Evolutionary conservation across 2,888 invertebrate species (phyloP).

Genomic region (Opisthograptis luteolata): DNA sequence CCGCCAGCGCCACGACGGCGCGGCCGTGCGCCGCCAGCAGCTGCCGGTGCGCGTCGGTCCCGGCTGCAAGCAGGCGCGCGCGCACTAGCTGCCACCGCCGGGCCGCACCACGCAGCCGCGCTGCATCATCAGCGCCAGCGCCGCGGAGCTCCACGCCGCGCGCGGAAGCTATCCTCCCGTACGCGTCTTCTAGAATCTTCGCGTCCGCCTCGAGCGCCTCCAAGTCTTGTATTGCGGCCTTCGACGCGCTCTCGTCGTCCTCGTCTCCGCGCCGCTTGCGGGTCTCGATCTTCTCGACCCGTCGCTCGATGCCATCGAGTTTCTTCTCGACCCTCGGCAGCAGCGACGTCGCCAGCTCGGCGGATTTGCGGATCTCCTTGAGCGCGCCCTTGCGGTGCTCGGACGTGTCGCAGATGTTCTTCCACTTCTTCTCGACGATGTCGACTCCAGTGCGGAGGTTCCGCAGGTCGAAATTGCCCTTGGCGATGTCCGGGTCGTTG

Average conservation of each 20-base stretch:
- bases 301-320: constrained; percentile 84
- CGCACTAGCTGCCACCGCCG: constrained; percentile 87
- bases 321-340: constrained; percentile 86
- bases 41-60: constrained; percentile 86
- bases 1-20: constrained; percentile 88
- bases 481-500: constrained; percentile 89
- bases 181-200: constrained; percentile 87
- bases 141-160: constrained; percentile 87
- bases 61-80: constrained; percentile 84
- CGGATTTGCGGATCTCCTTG: constrained; percentile 83
- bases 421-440: constrained; percentile 91
- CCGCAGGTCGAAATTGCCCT: constrained; percentile 88
- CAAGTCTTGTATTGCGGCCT: constrained; percentile 82
- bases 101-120: constrained; percentile 85
- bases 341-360: constrained; percentile 86
- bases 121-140: constrained; percentile 87
- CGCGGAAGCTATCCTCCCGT: constrained; percentile 87
- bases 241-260: constrained; percentile 83
- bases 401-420: constrained; percentile 89
- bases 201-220: constrained; percentile 86
- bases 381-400: constrained; percentile 84
- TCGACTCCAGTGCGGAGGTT: constrained; percentile 87
- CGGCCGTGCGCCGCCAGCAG: constrained; percentile 89
- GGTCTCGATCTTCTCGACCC: constrained; percentile 80
- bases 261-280: constrained; percentile 72